Evolutionary conservation across 2,113 vertebrate species (phyloP), one percentile per base, ranked within the genome.

Genomic region (Lichenostomus cassidix): DNA sequence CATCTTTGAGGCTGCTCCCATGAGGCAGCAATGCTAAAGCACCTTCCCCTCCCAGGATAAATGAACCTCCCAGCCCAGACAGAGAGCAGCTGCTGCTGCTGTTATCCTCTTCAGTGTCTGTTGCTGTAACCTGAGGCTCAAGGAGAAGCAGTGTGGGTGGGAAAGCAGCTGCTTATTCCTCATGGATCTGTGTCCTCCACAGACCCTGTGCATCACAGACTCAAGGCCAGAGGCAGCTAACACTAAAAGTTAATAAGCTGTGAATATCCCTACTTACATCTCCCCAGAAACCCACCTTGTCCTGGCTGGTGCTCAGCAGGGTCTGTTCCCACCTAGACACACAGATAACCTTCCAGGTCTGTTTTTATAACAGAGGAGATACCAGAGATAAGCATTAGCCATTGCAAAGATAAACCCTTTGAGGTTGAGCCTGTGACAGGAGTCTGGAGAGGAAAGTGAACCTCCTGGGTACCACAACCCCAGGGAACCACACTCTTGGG

Each of bases 131-230:
- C 24, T 33, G 46, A 65, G 52, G 74, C 46, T 75, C 62, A 65
- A 27, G 19, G n/a, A 47, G 14, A 67, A 7, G 56, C 52, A 89
- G 44, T 1, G 4, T 4, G 14, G 4, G 33, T 28, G 31, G 23
- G n/a, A 89, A 89, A 55, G 65, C 64, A 87, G 65, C 47, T 83
- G 44, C 22, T n/a, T 35, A 1, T 17, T 92, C 63, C 71, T 92
- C 39, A 16, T 2, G 20, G 35, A 75, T 25, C 20, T 0, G 0
- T 12, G 55, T 69, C 28, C 28, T 87, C 20, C 44, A 58, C 0
- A 0, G 47, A 28, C 65, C 37, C 49, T 2, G 1, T 4, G 1
- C 15, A 46, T 13, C 35, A 59, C 2, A 2, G 60, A 23, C 25
- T 82, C 15, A 2, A 63, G 42, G 19, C 39, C 27, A 92, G 33